phyloP scores from a whole-genome alignment of 1,140 invertebrate species.

The Anastatus disparis region DNA sequence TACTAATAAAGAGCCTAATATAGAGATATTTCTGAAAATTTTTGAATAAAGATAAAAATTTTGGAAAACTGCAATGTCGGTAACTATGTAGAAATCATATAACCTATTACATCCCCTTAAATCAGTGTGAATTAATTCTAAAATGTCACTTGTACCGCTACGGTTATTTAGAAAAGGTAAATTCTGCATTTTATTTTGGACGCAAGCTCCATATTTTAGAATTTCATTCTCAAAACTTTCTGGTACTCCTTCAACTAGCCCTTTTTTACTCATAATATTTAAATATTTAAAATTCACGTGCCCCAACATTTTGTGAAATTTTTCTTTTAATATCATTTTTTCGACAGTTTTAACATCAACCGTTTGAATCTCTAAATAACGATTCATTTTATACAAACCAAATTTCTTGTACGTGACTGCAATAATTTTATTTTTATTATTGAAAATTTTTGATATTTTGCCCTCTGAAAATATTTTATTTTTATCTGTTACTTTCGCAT shows the following conservation, averaged over 20 bases:
- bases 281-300: constrained; percentile 21
- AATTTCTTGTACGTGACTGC: constrained; percentile 13
- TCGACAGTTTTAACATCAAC: neutral
- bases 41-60: too few species aligned
- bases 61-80: too few species aligned
- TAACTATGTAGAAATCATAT: too few species aligned
- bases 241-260: neutral
- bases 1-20: too few species aligned
- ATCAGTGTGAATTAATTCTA: constrained; percentile 2
- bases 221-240: neutral
- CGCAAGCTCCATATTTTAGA: constrained; percentile 3
- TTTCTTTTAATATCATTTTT: neutral
- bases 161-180: constrained; percentile 7
- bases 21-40: too few species aligned
- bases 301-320: constrained; percentile 1
- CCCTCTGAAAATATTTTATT: neutral
- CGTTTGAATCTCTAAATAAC: neutral
- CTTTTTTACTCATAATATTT: constrained; percentile 2
- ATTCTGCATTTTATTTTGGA: constrained; percentile 26
- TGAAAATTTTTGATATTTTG: neutral
- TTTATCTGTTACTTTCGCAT: constrained; percentile 11
- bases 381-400: neutral
- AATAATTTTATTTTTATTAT: neutral
- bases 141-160: neutral
- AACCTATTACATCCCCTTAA: too few species aligned